These are phyloP conservation scores for Rousettus madagascariensis DNA, from an alignment of 2,797 vertebrate species.

Conservation along the genomic window DNA sequence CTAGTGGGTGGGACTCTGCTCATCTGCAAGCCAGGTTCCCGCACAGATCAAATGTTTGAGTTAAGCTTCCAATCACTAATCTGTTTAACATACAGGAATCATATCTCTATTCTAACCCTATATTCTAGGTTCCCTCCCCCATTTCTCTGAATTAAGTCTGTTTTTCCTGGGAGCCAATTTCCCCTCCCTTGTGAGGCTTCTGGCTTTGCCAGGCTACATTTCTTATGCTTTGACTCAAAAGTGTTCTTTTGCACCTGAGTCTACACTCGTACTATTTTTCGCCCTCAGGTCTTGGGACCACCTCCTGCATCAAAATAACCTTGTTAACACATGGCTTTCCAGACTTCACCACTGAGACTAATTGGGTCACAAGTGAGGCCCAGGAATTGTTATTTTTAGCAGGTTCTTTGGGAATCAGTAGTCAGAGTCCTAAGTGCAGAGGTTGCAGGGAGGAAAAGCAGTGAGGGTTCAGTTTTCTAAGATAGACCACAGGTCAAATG, in stretches of 20 bases:
- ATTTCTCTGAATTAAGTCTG: background rate
- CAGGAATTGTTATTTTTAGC: background rate
- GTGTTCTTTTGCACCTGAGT: background rate
- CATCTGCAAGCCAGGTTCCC: background rate
- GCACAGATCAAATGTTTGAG: background rate
- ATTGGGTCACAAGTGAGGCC: background rate
- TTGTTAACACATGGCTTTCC: background rate
- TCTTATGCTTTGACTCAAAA: background rate
- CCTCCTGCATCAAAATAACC: background rate
- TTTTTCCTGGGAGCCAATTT: background rate
- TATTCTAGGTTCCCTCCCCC: background rate
- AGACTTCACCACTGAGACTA: background rate
- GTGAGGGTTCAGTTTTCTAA: background rate
- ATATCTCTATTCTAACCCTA: background rate
- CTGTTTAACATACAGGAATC: background rate
- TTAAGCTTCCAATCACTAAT: background rate
- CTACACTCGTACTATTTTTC: background rate
- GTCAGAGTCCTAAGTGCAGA: background rate
- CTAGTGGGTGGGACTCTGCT: background rate
- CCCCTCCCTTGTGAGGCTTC: background rate
- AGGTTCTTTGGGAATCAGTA: background rate
- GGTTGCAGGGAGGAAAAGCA: background rate
- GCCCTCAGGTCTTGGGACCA: background rate
- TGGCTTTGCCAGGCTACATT: background rate
- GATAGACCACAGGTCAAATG: background rate